A percentile compares a stretch with the other conserved stretches of the same genome.
These are phyloP conservation scores for Penaeus chinensis DNA, from an alignment of 1,140 invertebrate species.

Conservation along the genomic window DNA sequence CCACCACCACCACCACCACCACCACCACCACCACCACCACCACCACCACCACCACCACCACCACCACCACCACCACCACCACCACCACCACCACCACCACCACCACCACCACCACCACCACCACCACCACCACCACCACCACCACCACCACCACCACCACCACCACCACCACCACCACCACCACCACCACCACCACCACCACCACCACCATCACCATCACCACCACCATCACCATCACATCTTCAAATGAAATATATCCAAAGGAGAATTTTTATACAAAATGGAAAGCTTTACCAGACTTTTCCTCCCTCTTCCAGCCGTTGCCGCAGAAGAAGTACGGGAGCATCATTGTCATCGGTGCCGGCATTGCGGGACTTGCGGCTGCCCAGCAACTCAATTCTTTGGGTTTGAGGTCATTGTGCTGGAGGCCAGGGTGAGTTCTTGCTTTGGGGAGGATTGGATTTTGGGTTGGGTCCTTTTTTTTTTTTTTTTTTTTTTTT, in stretches of 20 bases:
- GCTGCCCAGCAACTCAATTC: conserved; percentile 94
- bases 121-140: not conserved
- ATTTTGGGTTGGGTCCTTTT: not conserved
- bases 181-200: not conserved
- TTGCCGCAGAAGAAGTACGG: conserved; percentile 63
- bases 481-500: too few relatives aligned
- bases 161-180: not conserved
- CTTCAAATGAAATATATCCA: not conserved
- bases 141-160: not conserved
- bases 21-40: too few relatives aligned
- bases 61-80: not conserved
- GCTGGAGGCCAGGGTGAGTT: conserved; percentile 85
- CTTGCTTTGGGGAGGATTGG: not conserved
- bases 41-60: not conserved
- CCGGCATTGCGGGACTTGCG: conserved; percentile 92
- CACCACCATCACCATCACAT: not conserved
- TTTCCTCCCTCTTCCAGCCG: conserved; percentile 29
- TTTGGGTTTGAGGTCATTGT: conserved; percentile 95
- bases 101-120: not conserved
- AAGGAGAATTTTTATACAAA: not conserved
- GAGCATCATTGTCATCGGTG: conserved; percentile 68
- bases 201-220: not conserved
- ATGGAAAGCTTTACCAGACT: too few relatives aligned
- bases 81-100: too few relatives aligned
- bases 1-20: too few relatives aligned